These are phyloP conservation scores for Eulacestoma nigropectus DNA, from an alignment of 2,113 vertebrate genomes.

Conservation along the genomic window DNA sequence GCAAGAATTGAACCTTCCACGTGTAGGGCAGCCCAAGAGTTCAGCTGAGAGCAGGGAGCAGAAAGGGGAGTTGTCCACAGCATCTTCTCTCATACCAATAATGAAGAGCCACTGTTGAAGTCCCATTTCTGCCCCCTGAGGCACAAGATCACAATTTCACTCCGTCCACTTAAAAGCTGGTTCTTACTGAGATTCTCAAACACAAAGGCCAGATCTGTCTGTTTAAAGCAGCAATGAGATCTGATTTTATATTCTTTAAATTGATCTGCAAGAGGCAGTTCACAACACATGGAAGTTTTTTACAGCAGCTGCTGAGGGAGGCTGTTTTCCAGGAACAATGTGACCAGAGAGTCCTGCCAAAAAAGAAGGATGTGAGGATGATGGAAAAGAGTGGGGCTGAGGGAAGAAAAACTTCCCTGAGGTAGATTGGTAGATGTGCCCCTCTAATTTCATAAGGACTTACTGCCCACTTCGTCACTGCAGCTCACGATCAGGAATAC, in stretches of 20 bases:
- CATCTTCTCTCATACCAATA: neutral
- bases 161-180: neutral
- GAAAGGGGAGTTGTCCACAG: neutral
- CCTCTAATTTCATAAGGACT: neutral
- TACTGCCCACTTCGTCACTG: neutral
- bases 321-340: neutral
- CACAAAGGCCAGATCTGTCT: neutral
- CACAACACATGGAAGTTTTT: neutral
- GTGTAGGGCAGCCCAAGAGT: neutral
- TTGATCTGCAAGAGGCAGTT: neutral
- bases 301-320: neutral
- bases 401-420: neutral
- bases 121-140: neutral
- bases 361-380: neutral
- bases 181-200: neutral
- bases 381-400: neutral
- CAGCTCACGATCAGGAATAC: neutral
- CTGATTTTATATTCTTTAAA: neutral
- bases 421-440: neutral
- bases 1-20: neutral
- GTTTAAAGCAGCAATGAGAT: neutral
- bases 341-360: neutral
- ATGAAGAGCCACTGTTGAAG: neutral
- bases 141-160: neutral
- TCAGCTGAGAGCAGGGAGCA: neutral